phyloP scores from a whole-genome alignment of 37 sponge, comb jelly and placozoan genomes.

The Bolinopsis microptera region DNA sequence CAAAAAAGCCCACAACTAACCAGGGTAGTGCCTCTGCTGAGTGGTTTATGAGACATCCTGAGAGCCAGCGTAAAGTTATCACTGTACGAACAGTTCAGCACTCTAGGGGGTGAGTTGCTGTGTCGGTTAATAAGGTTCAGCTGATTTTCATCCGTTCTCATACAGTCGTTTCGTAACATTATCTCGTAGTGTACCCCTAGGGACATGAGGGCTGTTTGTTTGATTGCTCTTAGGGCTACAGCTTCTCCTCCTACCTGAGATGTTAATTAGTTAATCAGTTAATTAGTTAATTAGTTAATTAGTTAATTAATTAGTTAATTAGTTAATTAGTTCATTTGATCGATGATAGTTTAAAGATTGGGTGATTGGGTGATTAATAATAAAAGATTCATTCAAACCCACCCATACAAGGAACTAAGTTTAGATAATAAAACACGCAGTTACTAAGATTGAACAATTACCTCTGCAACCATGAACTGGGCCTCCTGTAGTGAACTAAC shows the following conservation, averaged over 20 bases:
- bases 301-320: too few relatives aligned
- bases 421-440: too few relatives aligned
- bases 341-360: too few relatives aligned
- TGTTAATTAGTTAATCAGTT: too few relatives aligned
- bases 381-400: too few relatives aligned
- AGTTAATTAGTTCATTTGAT: too few relatives aligned
- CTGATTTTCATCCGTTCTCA: conserved; percentile 56
- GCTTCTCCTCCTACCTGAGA: conserved; percentile 59
- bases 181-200: conserved; percentile 66
- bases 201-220: conserved; percentile 64
- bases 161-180: conserved; percentile 56
- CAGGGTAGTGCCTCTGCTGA: conserved; percentile 20
- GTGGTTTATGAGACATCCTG: conserved; percentile 41
- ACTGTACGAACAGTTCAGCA: conserved; percentile 63
- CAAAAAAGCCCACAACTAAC: not conserved
- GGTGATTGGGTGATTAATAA: too few relatives aligned
- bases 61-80: conserved; percentile 61
- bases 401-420: too few relatives aligned
- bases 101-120: not conserved
- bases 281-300: too few relatives aligned
- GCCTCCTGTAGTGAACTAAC: conserved; percentile 38
- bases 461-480: conserved; percentile 66
- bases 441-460: too few relatives aligned
- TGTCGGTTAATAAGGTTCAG: conserved; percentile 10
- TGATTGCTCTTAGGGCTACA: conserved; percentile 54